Conservation (phyloP, 2,797 vertebrate genomes). For the Enteromius paludinosus region DNA sequence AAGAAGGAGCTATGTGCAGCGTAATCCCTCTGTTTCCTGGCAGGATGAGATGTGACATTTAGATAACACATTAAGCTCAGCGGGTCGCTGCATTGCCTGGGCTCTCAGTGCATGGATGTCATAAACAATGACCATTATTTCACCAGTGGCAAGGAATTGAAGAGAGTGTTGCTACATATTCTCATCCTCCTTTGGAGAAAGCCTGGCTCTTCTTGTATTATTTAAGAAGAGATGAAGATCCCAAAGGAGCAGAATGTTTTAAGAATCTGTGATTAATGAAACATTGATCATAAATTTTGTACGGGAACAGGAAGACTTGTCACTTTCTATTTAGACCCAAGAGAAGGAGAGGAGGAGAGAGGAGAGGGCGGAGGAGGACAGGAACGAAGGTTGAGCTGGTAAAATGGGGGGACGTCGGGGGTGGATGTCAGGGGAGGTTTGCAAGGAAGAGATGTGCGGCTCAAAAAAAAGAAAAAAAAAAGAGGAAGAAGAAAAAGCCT, state of each 20-base stretch:
- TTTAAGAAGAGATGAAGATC: constrained; percentile 72
- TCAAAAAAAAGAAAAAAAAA: constrained; percentile 56
- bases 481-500: constrained; percentile 47
- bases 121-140: constrained; percentile 78
- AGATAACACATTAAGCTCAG: constrained; percentile 71
- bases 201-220: constrained; percentile 74
- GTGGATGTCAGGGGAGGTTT: constrained; percentile 65
- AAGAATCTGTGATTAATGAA: constrained; percentile 80
- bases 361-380: constrained; percentile 63
- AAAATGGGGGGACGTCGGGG: constrained; percentile 58
- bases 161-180: constrained; percentile 39
- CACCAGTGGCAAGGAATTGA: constrained; percentile 39
- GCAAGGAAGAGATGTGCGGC: constrained; percentile 49
- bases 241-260: constrained; percentile 74
- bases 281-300: constrained; percentile 82
- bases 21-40: constrained; percentile 59
- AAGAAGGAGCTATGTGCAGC: constrained; percentile 9
- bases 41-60: constrained; percentile 72
- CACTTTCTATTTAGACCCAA: constrained; percentile 77
- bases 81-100: constrained; percentile 60
- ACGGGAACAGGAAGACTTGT: constrained; percentile 80
- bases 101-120: constrained; percentile 72
- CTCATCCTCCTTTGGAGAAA: constrained; percentile 58
- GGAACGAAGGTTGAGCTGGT: constrained; percentile 58
- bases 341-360: constrained; percentile 62